Percentiles rank a stretch among this genome's conserved stretches.
phyloP scores from a whole-genome alignment of 2,797 vertebrate genomes.

The Takifugu rubripes region DNA sequence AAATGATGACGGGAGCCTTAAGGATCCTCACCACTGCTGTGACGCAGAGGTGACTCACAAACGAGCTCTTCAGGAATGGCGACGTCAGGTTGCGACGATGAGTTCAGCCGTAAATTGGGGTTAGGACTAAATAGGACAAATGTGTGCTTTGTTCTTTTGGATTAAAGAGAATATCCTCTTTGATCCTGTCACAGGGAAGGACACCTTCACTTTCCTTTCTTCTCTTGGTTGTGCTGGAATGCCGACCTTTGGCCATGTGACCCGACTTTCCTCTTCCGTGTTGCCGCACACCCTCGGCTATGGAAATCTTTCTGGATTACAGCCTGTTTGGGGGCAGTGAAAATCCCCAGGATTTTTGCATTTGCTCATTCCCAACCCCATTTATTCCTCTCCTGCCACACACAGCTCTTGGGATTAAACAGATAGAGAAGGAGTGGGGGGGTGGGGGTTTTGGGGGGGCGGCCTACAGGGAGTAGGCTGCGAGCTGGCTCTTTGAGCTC shows the following conservation, averaged over 20 bases:
- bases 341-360: constrained; percentile 72
- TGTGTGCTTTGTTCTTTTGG: not conserved
- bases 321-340: constrained; percentile 51
- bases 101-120: too few relatives aligned
- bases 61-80: too few relatives aligned
- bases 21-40: too few relatives aligned
- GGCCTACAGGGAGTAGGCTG: constrained; percentile 11
- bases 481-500: constrained; percentile 57
- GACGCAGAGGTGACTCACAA: too few relatives aligned
- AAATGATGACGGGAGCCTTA: too few relatives aligned
- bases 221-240: constrained; percentile 4
- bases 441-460: constrained; percentile 11
- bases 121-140: too few relatives aligned
- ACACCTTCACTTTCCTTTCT: constrained; percentile 15
- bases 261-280: constrained; percentile 32
- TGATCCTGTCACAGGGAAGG: constrained; percentile 14
- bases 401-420: constrained; percentile 67
- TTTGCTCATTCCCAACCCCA: constrained; percentile 56
- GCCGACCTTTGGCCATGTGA: constrained; percentile 18
- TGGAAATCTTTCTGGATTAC: constrained; percentile 60
- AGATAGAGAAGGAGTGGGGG: constrained; percentile 55
- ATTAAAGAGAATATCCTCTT: constrained; percentile 5
- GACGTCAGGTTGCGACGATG: too few relatives aligned
- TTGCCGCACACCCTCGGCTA: constrained; percentile 28
- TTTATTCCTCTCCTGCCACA: constrained; percentile 46